Conservation (phyloP, 2,113 vertebrate species). For the Silurus asotus region DNA sequence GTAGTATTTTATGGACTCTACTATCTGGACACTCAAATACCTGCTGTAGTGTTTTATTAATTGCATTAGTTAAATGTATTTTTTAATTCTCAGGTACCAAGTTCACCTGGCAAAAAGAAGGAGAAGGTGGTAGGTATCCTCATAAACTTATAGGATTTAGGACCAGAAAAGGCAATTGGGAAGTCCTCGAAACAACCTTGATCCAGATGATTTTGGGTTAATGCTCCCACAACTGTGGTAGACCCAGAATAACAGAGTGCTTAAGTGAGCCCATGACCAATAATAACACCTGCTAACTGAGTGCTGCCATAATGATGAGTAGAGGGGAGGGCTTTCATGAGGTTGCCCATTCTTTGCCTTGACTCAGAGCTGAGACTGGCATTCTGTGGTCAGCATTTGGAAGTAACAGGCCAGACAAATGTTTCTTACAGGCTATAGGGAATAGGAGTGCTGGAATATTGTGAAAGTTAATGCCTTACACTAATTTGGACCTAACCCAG, state of each 20-base stretch:
- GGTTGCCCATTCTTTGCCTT: constrained; percentile 1
- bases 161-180: not conserved
- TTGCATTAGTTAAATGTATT: not conserved
- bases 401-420: not conserved
- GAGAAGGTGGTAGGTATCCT: not conserved
- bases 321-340: not conserved
- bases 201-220: constrained; percentile 3
- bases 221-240: not conserved
- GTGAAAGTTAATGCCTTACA: not conserved
- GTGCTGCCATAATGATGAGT: constrained; percentile 13
- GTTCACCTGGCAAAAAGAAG: not conserved
- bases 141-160: not conserved
- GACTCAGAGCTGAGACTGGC: constrained; percentile 11
- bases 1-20: not conserved
- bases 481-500: constrained; percentile 2
- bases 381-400: constrained; percentile 18
- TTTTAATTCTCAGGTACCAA: not conserved
- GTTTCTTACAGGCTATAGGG: not conserved
- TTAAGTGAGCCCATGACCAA: constrained; percentile 20
- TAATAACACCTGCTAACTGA: constrained; percentile 11
- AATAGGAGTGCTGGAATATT: constrained; percentile 5
- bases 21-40: not conserved
- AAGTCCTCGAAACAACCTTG: constrained; percentile 10
- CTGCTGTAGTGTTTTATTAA: not conserved
- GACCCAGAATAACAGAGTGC: constrained; percentile 13